These are phyloP conservation scores for Cheiracanthium punctorium DNA, from an alignment of 2,888 invertebrate species.

Conservation along the genomic window DNA sequence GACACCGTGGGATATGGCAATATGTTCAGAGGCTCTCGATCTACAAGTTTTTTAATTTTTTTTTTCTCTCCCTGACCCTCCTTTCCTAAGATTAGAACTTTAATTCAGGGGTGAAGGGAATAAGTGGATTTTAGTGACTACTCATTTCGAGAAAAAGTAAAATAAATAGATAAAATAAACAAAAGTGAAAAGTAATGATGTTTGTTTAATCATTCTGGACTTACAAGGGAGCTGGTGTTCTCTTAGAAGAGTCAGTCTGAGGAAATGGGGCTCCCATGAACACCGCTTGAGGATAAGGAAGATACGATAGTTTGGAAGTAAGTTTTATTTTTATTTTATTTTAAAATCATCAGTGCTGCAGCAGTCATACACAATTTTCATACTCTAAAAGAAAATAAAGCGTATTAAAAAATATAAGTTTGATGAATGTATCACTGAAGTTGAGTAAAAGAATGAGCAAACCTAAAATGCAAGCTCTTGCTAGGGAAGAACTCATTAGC, in stretches of 20 bases:
- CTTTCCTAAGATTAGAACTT: slow-evolving; percentile 41
- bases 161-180: slow-evolving; percentile 1
- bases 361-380: no score
- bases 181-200: slow-evolving; percentile 11
- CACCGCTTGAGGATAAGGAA: not conserved
- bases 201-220: slow-evolving; percentile 34
- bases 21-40: slow-evolving; percentile 49
- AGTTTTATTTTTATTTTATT: no score
- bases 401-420: no score
- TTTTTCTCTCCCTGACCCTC: slow-evolving; percentile 29
- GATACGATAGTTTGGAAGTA: not conserved
- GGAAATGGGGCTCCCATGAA: not conserved
- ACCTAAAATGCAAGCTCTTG: no score
- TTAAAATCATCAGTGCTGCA: no score
- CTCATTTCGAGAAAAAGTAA: not conserved
- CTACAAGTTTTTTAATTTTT: slow-evolving; percentile 26
- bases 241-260: not conserved
- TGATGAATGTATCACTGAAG: no score
- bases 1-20: slow-evolving; percentile 55
- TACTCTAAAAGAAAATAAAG: no score
- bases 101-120: slow-evolving; percentile 50
- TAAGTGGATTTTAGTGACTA: slow-evolving; percentile 10
- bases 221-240: not conserved
- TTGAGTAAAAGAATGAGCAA: no score
- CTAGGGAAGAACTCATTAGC: no score